A percentile compares a stretch with the other conserved stretches of the same genome.
Conservation (phyloP, 2,888 invertebrate species). For the Drosophila falleni region DNA sequence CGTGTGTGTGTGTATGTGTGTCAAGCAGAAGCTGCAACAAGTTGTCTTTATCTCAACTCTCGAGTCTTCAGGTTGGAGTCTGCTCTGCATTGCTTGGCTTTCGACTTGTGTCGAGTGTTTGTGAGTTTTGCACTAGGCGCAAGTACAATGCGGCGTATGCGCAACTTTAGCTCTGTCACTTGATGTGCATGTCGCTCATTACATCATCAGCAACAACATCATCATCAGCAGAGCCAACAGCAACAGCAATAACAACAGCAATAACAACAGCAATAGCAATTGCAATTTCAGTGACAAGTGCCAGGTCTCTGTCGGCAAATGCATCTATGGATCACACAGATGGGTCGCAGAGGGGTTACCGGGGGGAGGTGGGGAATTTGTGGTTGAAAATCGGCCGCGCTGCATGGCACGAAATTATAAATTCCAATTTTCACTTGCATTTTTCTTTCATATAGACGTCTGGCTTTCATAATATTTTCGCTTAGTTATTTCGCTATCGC, state of each 20-base stretch:
- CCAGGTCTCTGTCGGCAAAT: constrained; percentile 36
- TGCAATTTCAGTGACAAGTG: constrained; percentile 59
- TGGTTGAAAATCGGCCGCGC: constrained; percentile 74
- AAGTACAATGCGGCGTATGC: constrained; percentile 76
- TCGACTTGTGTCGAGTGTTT: constrained; percentile 35
- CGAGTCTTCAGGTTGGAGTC: constrained; percentile 9
- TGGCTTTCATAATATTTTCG: constrained; percentile 77
- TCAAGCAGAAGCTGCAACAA: constrained; percentile 42
- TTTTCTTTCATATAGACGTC: constrained; percentile 30
- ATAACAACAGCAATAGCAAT: constrained; percentile 28
- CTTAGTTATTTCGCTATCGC: constrained; percentile 66
- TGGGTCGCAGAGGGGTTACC: constrained; percentile 3
- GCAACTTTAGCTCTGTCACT: constrained; percentile 78
- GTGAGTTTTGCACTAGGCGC: constrained; percentile 46
- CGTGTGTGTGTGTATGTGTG: constrained; percentile 19
- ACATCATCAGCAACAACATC: constrained; percentile 62
- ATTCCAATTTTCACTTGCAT: constrained; percentile 81
- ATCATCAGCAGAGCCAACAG: constrained; percentile 42
- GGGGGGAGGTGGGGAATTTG: constrained; percentile 38
- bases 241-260: constrained; percentile 30
- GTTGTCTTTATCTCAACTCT: constrained; percentile 22
- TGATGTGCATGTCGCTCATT: constrained; percentile 80
- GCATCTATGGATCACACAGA: constrained; percentile 20
- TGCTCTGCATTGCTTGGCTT: constrained; percentile 35
- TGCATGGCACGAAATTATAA: constrained; percentile 74